Evolutionary conservation across 2,888 invertebrate species (phyloP), one percentile per base, ranked within the genome.

Genomic region (Cosmia trapezina): DNA sequence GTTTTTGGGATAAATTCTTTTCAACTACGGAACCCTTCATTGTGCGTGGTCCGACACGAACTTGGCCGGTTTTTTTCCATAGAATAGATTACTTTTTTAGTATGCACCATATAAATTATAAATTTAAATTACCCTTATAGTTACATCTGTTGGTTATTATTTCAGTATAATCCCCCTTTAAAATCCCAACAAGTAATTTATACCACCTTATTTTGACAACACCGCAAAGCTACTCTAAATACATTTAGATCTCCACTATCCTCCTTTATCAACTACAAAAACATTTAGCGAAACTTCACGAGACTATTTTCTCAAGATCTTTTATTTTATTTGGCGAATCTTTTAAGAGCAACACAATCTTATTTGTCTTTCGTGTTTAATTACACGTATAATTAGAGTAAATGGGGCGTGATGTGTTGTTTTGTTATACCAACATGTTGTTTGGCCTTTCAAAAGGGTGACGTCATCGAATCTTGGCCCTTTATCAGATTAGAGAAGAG

Each of bases 361-460:
- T 83, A 70, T 84, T 86, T 84, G 81, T 81, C 81, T 83, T 78
- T 76, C 56, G 68, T 76, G 76, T 71, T 83, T 76, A 84, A 83
- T 84, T 78, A 86, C 76, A 73, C 74, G 86, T 76, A 71, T 86
- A 81, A 84, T 83, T 74, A 78, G 66, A 64, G 73, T 61, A 67
- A 81, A 86, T 86, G 86, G 64, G 63, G 59, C 78, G 78, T 85
- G 71, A 83, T 75, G 69, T 80, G 70, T 71, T 76, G 76, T 80
- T 77, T 68, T 75, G 67, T 73, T 74, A 61, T 64, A 70, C 61
- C 68, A 70, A 81, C 73, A 84, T 68, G 73, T 73, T 82, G 70
- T 79, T 66, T 60, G 74, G 78, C 61, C 53, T 66, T 69, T 78
- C 73, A 63, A 72, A 67, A 75, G 53, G 57, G 66, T 78, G 85